Evolutionary conservation across 2,113 vertebrate genomes (phyloP).

Genomic region (Opisthocomus hoazin): DNA sequence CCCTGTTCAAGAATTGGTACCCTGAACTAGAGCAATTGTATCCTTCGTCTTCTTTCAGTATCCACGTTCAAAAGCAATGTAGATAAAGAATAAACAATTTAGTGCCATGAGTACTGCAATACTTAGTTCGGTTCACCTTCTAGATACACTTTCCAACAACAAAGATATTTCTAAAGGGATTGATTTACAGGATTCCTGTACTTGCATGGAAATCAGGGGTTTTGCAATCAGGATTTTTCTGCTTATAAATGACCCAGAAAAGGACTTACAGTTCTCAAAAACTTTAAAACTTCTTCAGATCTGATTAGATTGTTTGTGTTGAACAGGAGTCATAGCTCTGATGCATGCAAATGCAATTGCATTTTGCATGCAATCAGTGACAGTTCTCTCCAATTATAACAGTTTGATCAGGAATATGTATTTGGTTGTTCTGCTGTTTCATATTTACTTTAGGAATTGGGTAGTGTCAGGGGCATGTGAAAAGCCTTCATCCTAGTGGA

Average conservation of each 20-base stretch:
- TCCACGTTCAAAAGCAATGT: background rate
- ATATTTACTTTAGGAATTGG: background rate
- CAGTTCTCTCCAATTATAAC: background rate
- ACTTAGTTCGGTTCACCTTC: background rate
- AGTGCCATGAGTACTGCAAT: background rate
- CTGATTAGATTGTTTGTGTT: background rate
- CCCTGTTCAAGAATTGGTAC: background rate
- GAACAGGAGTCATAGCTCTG: background rate
- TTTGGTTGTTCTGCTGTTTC: background rate
- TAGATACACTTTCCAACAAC: background rate
- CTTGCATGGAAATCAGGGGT: accelerated
- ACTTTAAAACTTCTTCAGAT: background rate
- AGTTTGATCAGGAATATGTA: background rate
- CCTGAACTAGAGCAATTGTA: background rate
- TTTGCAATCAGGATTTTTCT: background rate
- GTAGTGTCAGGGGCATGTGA: background rate
- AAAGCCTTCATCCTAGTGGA: background rate
- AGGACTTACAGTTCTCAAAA: background rate
- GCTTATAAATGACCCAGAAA: background rate
- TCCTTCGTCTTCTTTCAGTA: background rate
- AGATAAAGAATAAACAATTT: background rate
- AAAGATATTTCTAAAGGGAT: background rate
- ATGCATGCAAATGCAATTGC: background rate
- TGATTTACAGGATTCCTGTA: background rate
- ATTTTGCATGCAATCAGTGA: background rate